These are phyloP conservation scores for Idris sp. DNA, from an alignment of 1,140 invertebrate genomes.

Conservation along the genomic window DNA sequence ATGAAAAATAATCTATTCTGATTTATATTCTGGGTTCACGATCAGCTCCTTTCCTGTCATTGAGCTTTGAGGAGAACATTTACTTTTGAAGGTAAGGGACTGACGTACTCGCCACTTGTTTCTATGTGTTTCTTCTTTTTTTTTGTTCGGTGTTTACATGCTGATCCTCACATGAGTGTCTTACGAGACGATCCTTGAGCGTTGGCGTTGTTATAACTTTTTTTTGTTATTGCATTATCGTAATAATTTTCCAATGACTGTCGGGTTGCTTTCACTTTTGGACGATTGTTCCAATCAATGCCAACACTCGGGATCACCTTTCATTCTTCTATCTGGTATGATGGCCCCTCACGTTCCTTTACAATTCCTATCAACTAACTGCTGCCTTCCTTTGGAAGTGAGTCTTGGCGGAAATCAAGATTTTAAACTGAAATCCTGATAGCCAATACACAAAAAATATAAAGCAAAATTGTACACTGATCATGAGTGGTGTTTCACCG, in stretches of 20 bases:
- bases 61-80: constrained; percentile 80
- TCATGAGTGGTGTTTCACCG: constrained; percentile 20
- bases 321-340: constrained; percentile 77
- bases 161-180: constrained; percentile 74
- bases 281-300: constrained; percentile 27
- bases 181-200: constrained; percentile 71
- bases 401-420: constrained; percentile 39
- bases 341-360: constrained; percentile 78
- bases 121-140: constrained; percentile 76
- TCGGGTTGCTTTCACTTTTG: not conserved
- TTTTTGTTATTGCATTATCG: too few species aligned
- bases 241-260: too few species aligned
- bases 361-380: constrained; percentile 47
- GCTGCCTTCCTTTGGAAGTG: constrained; percentile 38
- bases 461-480: constrained; percentile 19
- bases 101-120: constrained; percentile 78
- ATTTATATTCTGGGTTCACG: constrained; percentile 79
- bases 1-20: constrained; percentile 79
- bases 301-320: constrained; percentile 74
- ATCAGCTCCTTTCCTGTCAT: constrained; percentile 80
- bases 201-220: constrained; percentile 63
- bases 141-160: constrained; percentile 76
- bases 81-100: constrained; percentile 81
- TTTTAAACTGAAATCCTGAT: constrained; percentile 23
- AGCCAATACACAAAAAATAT: not conserved